Evolutionary conservation across 2,888 invertebrate species (phyloP).

Genomic region (Gasteruption jaculator): DNA sequence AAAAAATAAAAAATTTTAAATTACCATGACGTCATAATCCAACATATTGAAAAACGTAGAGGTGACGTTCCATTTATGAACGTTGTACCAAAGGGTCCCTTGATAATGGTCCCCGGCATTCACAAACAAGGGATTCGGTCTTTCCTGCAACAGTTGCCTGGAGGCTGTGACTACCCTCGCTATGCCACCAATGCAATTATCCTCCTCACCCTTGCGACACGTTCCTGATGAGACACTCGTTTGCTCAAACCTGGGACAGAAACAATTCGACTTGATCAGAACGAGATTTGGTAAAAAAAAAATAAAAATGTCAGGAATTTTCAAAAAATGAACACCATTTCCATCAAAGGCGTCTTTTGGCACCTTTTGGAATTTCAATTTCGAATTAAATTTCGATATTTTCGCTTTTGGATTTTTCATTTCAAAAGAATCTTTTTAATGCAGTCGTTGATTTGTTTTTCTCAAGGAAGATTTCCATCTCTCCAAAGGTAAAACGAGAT

Average conservation of each 20-base stretch:
- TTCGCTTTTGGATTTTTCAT: too few species aligned
- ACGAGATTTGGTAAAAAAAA: neutral
- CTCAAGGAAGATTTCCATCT: too few species aligned
- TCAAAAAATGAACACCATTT: too few species aligned
- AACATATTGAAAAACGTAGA: slow-evolving; percentile 71
- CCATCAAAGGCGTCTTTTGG: too few species aligned
- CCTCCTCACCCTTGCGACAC: slow-evolving; percentile 53
- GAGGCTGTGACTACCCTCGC: slow-evolving; percentile 60
- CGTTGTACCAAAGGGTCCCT: slow-evolving; percentile 79
- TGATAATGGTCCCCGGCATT: slow-evolving; percentile 84
- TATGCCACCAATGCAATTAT: slow-evolving; percentile 66
- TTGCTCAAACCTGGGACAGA: slow-evolving; percentile 59
- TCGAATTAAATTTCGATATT: too few species aligned
- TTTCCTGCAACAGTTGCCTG: slow-evolving; percentile 49
- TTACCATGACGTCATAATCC: slow-evolving; percentile 73
- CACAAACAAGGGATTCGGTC: slow-evolving; percentile 63
- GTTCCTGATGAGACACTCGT: slow-evolving; percentile 57
- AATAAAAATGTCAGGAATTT: too few species aligned
- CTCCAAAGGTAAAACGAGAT: too few species aligned
- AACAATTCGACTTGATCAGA: neutral
- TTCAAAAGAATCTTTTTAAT: too few species aligned
- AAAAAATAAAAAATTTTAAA: slow-evolving; percentile 28
- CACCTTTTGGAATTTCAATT: too few species aligned
- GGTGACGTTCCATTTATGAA: slow-evolving; percentile 71
- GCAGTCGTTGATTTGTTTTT: too few species aligned